Conservation (phyloP, 2,888 invertebrate species). For the Epistrophella euchroma region DNA sequence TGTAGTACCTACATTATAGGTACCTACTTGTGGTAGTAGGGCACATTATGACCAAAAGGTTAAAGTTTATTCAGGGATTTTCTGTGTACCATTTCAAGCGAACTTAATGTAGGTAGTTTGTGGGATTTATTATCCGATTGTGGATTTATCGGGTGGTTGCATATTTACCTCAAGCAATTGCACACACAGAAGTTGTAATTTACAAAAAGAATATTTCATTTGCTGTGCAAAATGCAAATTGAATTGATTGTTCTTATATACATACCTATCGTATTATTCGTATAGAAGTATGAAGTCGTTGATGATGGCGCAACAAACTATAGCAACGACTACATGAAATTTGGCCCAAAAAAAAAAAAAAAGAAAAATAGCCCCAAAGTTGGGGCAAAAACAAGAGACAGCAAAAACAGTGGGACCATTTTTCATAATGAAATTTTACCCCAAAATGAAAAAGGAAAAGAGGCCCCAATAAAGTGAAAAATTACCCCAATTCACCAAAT, state of each 20-base stretch:
- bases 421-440: too few species aligned
- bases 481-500: too few species aligned
- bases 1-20: background rate
- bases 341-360: too few species aligned
- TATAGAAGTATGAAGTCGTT: background rate
- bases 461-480: too few species aligned
- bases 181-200: slow-evolving; percentile 55
- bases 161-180: slow-evolving; percentile 48
- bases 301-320: slow-evolving; percentile 25
- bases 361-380: too few species aligned
- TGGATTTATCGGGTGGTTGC: slow-evolving; percentile 29
- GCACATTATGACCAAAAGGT: slow-evolving; percentile 53
- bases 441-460: too few species aligned
- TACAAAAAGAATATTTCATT: slow-evolving; percentile 68
- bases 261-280: background rate
- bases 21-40: slow-evolving; percentile 12
- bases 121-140: slow-evolving; percentile 70
- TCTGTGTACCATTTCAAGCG: slow-evolving; percentile 46
- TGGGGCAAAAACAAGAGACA: too few species aligned
- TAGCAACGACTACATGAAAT: too few species aligned
- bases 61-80: slow-evolving; percentile 64
- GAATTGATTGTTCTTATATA: slow-evolving; percentile 46
- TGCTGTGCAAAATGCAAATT: slow-evolving; percentile 68
- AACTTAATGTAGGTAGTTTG: slow-evolving; percentile 45
- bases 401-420: too few species aligned